Conservation (phyloP, 2,888 invertebrate species). For the Epicampocera succincta region DNA sequence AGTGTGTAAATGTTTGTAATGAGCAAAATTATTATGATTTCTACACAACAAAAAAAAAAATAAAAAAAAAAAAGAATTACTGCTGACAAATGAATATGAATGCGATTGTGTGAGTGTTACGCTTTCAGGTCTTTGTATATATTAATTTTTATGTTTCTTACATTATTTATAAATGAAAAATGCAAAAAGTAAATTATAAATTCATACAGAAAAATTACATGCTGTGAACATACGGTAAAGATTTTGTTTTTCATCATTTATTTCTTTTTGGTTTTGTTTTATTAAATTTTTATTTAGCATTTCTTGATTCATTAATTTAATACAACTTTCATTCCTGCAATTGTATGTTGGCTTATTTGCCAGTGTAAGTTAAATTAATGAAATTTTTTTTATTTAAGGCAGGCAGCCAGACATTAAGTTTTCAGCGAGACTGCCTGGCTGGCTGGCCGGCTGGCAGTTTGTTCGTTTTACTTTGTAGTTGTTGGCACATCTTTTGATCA, state of each 20-base stretch:
- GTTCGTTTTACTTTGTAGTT: neutral
- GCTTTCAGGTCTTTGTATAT: neutral
- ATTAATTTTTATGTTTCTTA: neutral
- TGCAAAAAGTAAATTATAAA: slow-evolving; percentile 52
- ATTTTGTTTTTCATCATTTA: slow-evolving; percentile 17
- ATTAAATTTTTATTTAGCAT: neutral
- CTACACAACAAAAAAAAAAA: no score
- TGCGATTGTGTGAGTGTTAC: no score
- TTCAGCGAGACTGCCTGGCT: neutral
- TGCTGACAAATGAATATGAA: slow-evolving; percentile 1
- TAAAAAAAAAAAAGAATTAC: no score
- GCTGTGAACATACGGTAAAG: slow-evolving; percentile 55
- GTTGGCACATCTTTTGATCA: slow-evolving; percentile 31
- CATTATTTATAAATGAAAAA: slow-evolving; percentile 37
- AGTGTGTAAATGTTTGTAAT: slow-evolving; percentile 11
- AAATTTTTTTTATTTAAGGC: slow-evolving; percentile 43
- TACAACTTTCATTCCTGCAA: neutral
- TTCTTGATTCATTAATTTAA: slow-evolving; percentile 3
- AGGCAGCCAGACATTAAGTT: neutral
- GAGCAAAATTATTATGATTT: slow-evolving; percentile 29
- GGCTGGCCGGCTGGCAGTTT: no score
- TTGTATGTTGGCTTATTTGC: neutral
- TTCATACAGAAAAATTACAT: slow-evolving; percentile 64
- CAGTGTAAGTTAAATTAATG: slow-evolving; percentile 38
- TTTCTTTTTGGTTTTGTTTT: neutral